Conservation (phyloP, 1,140 invertebrate species). For the Dolichoris vasculosae region DNA sequence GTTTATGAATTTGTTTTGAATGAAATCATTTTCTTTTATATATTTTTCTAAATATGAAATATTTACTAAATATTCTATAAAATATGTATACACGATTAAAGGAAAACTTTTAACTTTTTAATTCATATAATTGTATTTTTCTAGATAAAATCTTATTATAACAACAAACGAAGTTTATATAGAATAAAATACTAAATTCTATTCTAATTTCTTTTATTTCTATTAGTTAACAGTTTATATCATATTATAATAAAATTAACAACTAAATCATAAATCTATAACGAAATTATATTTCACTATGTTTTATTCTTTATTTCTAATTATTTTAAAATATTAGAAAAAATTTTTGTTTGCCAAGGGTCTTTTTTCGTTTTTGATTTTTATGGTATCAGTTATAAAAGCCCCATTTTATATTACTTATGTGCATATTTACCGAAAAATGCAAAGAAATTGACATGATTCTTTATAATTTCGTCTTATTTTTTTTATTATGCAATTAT, state of each 20-base stretch:
- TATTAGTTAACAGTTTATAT: slow-evolving; percentile 39
- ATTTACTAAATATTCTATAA: no score
- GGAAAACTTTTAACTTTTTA: no score
- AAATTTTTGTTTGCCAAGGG: background rate
- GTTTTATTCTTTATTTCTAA: background rate
- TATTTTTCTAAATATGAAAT: no score
- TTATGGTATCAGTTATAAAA: no score
- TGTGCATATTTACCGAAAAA: slow-evolving; percentile 7
- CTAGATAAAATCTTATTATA: slow-evolving; percentile 42
- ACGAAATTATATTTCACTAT: background rate
- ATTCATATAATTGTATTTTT: background rate
- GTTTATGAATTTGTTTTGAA: no score
- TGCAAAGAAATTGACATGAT: slow-evolving; percentile 13
- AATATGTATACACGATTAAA: no score
- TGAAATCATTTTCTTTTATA: no score
- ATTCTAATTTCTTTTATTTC: slow-evolving; percentile 28
- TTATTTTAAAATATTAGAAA: background rate
- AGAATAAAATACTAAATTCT: slow-evolving; percentile 26
- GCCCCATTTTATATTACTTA: background rate
- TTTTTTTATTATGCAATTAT: slow-evolving; percentile 13
- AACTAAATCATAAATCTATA: slow-evolving; percentile 18
- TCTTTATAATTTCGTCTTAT: background rate
- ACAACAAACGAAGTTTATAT: slow-evolving; percentile 37
- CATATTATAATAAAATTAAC: slow-evolving; percentile 46
- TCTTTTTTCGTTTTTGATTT: background rate